Conservation (phyloP, 2,113 vertebrate genomes). For the Chelonoidis abingdonii region DNA sequence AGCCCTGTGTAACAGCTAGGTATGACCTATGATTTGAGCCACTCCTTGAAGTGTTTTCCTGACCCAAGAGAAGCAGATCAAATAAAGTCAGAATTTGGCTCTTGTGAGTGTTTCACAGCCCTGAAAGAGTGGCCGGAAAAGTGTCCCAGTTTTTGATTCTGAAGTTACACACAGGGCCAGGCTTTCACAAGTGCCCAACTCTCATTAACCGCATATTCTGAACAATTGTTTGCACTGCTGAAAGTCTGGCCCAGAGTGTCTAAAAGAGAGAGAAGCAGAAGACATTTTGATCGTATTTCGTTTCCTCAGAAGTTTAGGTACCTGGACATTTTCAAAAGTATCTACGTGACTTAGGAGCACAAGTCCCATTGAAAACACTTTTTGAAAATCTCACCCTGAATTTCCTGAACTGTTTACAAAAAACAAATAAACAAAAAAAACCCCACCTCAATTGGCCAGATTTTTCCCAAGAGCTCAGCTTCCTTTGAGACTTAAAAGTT, state of each 20-base stretch:
- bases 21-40: background rate
- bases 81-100: background rate
- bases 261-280: background rate
- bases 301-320: background rate
- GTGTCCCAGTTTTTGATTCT: background rate
- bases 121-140: background rate
- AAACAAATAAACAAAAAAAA: background rate
- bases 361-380: background rate
- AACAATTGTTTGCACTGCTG: background rate
- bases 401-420: background rate
- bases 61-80: background rate
- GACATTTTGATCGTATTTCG: background rate
- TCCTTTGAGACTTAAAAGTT: background rate
- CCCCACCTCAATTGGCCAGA: background rate
- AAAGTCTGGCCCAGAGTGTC: background rate
- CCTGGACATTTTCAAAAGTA: background rate
- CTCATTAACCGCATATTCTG: background rate
- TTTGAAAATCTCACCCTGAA: background rate
- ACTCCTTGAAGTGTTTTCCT: background rate
- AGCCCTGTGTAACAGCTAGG: no score
- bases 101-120: background rate
- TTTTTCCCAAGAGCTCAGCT: slow-evolving; percentile 33
- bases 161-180: background rate
- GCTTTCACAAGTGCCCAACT: background rate
- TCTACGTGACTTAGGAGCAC: fast-evolving